A percentile compares a stretch with the other conserved stretches of the same genome.
phyloP scores from a whole-genome alignment of 2,888 invertebrate genomes.

The Patella ulyssiponensis region DNA sequence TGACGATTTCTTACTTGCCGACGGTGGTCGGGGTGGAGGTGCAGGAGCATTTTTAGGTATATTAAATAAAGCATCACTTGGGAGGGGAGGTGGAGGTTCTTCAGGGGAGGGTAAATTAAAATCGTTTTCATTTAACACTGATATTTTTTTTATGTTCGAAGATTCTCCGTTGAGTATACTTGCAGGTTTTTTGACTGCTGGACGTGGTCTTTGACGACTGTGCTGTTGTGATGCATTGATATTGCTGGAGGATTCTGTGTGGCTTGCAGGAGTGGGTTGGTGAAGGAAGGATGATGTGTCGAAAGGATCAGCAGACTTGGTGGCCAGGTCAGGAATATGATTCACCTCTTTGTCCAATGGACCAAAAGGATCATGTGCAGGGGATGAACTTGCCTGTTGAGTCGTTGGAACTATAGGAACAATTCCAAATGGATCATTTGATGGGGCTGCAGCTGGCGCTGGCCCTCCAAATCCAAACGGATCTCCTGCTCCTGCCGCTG shows the following conservation, averaged over 20 bases:
- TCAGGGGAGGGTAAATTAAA: conserved; percentile 49
- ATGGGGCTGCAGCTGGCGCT: conserved; percentile 4
- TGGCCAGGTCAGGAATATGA: conserved; percentile 26
- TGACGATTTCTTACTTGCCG: conserved; percentile 24
- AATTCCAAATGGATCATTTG: conserved; percentile 11
- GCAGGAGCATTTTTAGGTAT: conserved; percentile 18
- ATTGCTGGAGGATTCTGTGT: conserved; percentile 19
- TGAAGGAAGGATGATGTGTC: conserved; percentile 30
- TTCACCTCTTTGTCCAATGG: conserved; percentile 29
- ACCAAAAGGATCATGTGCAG: conserved; percentile 39
- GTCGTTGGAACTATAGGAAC: conserved; percentile 23
- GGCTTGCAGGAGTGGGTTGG: conserved; percentile 17
- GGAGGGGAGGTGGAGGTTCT: conserved; percentile 56
- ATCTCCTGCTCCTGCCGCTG: conserved; percentile 20
- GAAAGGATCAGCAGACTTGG: conserved; percentile 42
- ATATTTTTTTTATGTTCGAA: background rate
- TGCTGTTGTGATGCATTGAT: conserved; percentile 16
- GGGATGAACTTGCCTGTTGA: conserved; percentile 25
- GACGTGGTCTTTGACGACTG: conserved; percentile 14
- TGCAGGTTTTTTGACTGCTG: conserved; percentile 16
- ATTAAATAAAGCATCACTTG: conserved; percentile 34
- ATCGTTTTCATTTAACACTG: conserved; percentile 31
- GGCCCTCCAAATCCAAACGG: conserved; percentile 26
- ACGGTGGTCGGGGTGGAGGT: conserved; percentile 48
- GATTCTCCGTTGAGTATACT: conserved; percentile 15